Evolutionary conservation across 2,888 invertebrate genomes (phyloP).

Genomic region (Trachelus stipa): DNA sequence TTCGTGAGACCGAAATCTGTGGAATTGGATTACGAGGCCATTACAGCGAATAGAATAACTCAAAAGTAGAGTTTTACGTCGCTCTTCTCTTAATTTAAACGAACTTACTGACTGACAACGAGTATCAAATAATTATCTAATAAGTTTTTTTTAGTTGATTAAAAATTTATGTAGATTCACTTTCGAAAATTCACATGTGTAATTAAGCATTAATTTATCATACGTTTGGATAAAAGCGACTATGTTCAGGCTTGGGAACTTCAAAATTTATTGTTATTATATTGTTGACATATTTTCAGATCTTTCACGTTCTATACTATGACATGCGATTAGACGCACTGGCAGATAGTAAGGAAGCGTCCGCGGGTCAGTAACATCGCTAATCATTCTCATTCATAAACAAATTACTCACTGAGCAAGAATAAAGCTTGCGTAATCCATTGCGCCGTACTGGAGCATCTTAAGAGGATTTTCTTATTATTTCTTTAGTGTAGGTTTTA

Average conservation of each 20-base stretch:
- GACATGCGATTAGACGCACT: not conserved
- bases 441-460: conserved; percentile 2
- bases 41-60: too few species aligned
- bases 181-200: too few species aligned
- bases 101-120: too few species aligned
- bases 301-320: not conserved
- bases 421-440: not conserved
- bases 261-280: not conserved
- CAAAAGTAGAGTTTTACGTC: too few species aligned
- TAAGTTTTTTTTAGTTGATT: too few species aligned
- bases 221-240: not conserved
- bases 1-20: too few species aligned
- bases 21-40: too few species aligned
- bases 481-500: too few species aligned
- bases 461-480: not conserved
- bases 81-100: too few species aligned
- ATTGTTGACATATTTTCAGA: not conserved
- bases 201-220: not conserved
- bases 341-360: not conserved
- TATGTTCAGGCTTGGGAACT: not conserved
- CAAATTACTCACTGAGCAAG: not conserved
- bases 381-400: not conserved
- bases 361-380: not conserved
- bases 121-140: too few species aligned
- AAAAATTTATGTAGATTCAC: too few species aligned